Evolutionary conservation across 2,797 vertebrate species (phyloP), one percentile per base, ranked within the genome.

Genomic region (Mycteria americana): DNA sequence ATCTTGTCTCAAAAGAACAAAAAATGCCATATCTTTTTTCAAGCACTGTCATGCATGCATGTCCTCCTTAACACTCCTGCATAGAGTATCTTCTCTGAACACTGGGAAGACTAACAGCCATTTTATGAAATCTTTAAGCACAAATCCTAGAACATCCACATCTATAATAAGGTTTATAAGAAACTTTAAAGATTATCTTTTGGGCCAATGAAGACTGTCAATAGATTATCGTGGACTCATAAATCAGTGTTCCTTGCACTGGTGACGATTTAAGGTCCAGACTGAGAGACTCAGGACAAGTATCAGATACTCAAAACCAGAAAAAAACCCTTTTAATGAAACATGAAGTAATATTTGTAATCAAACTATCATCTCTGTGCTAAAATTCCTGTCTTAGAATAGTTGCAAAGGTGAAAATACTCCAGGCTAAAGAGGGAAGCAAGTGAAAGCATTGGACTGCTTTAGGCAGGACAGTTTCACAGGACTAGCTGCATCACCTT

Each of bases 371-470:
- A 54, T 4, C 4, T 56, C 39, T 1, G 0, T 65, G 28, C 11
- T 37, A 70, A 56, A 70, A 70, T 28, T 84, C 9, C 27, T 48
- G 18, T 43, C 22, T 68, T 51, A 28, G 4, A 68, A 57, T 15
- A 67, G 6, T 24, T 62, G 14, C 8, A 18, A 72, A 76, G 11
- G 12, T 24, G 9, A 37, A 75, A 79, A 62, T 62, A 64, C 6
- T 48, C 6, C 16, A 64, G 23, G 15, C 3, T 28, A 50, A 73
- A 17, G 7, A 46, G 3, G 17, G 9, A 67, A 69, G 11, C 3
- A 22, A 27, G 11, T 17, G 10, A 60, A 51, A 84, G 2, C 1
- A 0, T 13, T n/a, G 13, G 28, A 27, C 35, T 62, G 6, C 3
- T 46, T 62, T 30, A 51, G 18, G 17, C 19, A 72, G 17, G 27